These are phyloP conservation scores for Pterois miles DNA, from an alignment of 2,797 vertebrate genomes.

Conservation along the genomic window DNA sequence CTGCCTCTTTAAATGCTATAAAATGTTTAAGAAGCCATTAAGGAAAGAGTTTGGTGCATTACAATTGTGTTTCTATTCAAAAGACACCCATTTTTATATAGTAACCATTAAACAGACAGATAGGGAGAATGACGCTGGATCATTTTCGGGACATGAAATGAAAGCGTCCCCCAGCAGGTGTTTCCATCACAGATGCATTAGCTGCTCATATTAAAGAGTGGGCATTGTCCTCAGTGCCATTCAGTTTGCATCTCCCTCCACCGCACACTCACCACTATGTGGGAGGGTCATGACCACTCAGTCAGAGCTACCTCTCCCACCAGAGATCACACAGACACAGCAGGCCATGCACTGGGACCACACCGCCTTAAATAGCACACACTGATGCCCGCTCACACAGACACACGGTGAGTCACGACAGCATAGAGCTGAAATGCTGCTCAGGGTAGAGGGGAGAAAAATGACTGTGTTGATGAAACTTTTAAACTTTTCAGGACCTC, in stretches of 20 bases:
- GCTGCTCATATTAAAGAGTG: conserved; percentile 46
- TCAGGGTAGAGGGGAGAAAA: conserved; percentile 12
- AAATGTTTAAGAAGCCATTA: conserved; percentile 3
- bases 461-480: conserved; percentile 1
- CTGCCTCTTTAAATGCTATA: neutral
- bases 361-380: conserved; percentile 52
- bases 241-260: conserved; percentile 42
- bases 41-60: neutral
- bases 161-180: conserved; percentile 51
- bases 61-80: neutral
- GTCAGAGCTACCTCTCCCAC: conserved; percentile 52
- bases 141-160: conserved; percentile 33
- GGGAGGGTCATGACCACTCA: conserved; percentile 60
- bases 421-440: conserved; percentile 20
- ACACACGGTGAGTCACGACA: conserved; percentile 48
- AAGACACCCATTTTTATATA: neutral
- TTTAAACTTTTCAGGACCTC: conserved; percentile 35
- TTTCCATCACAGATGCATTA: conserved; percentile 48
- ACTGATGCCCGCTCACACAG: conserved; percentile 56
- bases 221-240: conserved; percentile 47
- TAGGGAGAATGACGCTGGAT: conserved; percentile 12
- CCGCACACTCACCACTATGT: conserved; percentile 13
- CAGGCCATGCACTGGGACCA: conserved; percentile 30
- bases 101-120: conserved; percentile 16
- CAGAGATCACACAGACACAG: conserved; percentile 60